Base-by-base conservation (phyloP, 1,140 invertebrate species). In the Heliothis virescens region DNA sequence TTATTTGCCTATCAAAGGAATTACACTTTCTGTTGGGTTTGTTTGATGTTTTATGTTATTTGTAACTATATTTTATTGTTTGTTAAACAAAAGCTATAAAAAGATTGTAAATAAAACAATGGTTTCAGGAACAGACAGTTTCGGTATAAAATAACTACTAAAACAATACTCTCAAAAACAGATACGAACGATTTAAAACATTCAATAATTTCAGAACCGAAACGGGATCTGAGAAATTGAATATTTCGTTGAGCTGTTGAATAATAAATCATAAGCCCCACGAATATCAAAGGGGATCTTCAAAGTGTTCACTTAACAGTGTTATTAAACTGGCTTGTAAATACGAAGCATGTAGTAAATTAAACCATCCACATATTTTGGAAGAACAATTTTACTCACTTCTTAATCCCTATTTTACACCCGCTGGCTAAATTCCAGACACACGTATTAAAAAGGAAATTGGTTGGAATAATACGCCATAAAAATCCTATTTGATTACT, bases 221-320 rank as follows among this genome's bases (percentile, higher is more conserved):
- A 77, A 84, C 69, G 78, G 59, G 29, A 76, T 79, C 41, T 69
- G 67, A 65, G 21, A 72, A 67, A 82, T 80, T 82, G 71, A 83
- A 80, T 71, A 71, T 85, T 85, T 87, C 78, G 82, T 84, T 74
- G 82, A 82, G 63, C 60, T 79, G 80, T 83, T 91, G 87, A 91
- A 92, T 92, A 89, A 91, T 90, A 91, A 90, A 91, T 91, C 88
- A 89, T 88, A 89, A 87, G 79, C 85, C 82, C 79, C 59, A 82
- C 76, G 83, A 85, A 88, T 90, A 87, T 90, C 89, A 90, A 90
- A 90, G 87, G 84, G 78, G 82, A 89, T 87, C 84, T 90, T 86
- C 87, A 89, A 89, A 89, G 89, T 85, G 83, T 86, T 87, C 88
- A 90, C 84, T 88, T 90, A 87, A 89, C 86, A 86, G 79, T 86